Conservation (phyloP, 2,113 vertebrate species). For the Barbus barbus region DNA sequence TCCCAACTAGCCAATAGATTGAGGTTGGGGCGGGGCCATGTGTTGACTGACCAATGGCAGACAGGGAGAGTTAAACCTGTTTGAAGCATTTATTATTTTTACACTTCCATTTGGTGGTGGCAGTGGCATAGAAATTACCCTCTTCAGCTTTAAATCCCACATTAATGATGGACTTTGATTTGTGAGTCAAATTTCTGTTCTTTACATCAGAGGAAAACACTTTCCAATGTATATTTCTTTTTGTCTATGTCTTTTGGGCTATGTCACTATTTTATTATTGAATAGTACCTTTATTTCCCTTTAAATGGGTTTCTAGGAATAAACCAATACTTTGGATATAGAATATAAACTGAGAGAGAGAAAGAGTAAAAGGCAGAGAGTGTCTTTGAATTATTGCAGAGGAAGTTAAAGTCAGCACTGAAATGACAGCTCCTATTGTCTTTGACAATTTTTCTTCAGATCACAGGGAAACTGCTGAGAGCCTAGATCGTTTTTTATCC, state of each 20-base stretch:
- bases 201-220: background rate
- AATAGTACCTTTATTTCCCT: background rate
- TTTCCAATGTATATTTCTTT: background rate
- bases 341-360: background rate
- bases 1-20: background rate
- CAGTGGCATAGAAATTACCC: background rate
- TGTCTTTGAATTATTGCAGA: background rate
- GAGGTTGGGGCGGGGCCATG: background rate
- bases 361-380: background rate
- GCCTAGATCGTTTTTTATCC: background rate
- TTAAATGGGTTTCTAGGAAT: background rate
- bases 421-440: slow-evolving; percentile 19
- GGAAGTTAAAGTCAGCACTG: background rate
- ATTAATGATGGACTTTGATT: background rate
- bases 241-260: background rate
- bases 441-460: slow-evolving; percentile 1
- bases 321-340: background rate
- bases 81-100: background rate
- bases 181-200: background rate
- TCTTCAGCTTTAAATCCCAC: background rate
- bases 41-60: background rate
- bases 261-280: background rate
- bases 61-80: background rate
- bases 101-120: background rate
- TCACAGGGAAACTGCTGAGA: slow-evolving; percentile 1